Evolutionary conservation across 1,140 invertebrate species (phyloP), one percentile per base, ranked within the genome.

Genomic region (Drosophila lini): DNA sequence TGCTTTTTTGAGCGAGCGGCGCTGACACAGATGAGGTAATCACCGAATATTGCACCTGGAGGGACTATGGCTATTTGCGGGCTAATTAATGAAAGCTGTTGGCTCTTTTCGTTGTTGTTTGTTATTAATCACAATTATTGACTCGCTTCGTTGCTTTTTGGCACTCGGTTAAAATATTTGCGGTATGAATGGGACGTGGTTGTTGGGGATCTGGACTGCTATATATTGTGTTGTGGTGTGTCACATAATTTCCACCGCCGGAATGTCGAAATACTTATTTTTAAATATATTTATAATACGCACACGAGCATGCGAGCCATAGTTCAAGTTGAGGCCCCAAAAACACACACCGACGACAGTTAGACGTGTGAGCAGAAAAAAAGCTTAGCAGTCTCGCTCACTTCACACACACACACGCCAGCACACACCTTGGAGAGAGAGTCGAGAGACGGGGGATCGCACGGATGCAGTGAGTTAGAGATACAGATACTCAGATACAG

Each of bases 211-310:
- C 55, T 67, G 42, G 57, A 48, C 74, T 71, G 40, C 22, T 28
- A 41, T 16, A n/a, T 50, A 13, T 34, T 16, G n/a, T 16, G 28
- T 31, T 50, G 5, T 25, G 60, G 25, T 63, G 48, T 85, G 76
- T 81, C 82, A 74, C 69, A 73, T 74, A 63, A 63, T 80, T 84
- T 80, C 34, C 73, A 74, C 47, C 16, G 44, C 63, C 67, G 82
- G 77, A 83, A 89, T 89, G 84, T 89, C 74, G 84, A 89, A 89
- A 89, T 81, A 84, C 80, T 89, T 89, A 89, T 89, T 89, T 89
- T 89, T 84, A 89, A 89, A 84, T 88, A 84, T 88, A 80, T 88
- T 74, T 74, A 62, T 80, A 67, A 64, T 40, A 80, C 42, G 50
- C 56, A 70, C 63, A 85, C 63, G 62, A 55, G 56, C 80, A 64